Evolutionary conservation across 2,797 vertebrate species (phyloP).

Genomic region (Galaxias olidus): DNA sequence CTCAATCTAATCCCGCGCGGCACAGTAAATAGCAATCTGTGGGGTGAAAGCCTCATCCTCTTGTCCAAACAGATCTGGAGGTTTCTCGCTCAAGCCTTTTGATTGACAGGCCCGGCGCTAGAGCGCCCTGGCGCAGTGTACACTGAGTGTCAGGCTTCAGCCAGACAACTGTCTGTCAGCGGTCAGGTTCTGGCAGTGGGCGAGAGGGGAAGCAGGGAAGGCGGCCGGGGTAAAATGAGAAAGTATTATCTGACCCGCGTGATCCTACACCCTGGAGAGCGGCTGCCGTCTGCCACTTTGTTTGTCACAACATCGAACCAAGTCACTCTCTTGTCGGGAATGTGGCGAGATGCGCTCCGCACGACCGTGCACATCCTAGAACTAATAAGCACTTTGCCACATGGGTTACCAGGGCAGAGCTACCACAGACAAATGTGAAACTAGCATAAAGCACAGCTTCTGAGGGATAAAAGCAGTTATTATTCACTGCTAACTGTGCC

Average conservation of each 20-base stretch:
- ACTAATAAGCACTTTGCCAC: constrained; percentile 44
- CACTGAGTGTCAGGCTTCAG: constrained; percentile 62
- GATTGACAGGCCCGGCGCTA: constrained; percentile 68
- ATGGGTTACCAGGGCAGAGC: constrained; percentile 39
- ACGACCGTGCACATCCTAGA: not conserved
- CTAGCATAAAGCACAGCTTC: constrained; percentile 40
- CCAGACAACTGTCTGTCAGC: constrained; percentile 60
- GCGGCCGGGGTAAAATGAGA: constrained; percentile 36
- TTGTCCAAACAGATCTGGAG: constrained; percentile 69
- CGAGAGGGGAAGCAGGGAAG: constrained; percentile 1
- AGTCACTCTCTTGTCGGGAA: not conserved
- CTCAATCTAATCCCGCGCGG: constrained; percentile 16
- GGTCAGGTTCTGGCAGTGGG: constrained; percentile 8
- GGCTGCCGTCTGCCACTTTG: constrained; percentile 31
- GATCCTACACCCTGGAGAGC: constrained; percentile 37
- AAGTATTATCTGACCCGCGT: constrained; percentile 51
- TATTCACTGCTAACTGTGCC: constrained; percentile 50
- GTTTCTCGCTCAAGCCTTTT: constrained; percentile 53
- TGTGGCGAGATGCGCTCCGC: no score
- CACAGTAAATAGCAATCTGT: constrained; percentile 62
- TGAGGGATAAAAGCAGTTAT: constrained; percentile 55
- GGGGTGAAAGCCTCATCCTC: constrained; percentile 55
- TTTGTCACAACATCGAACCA: constrained; percentile 6
- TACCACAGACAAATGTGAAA: constrained; percentile 17
- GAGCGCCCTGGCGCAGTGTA: constrained; percentile 59